Base-by-base conservation (phyloP, 2,113 vertebrate genomes). In the Calidris pugnax region DNA sequence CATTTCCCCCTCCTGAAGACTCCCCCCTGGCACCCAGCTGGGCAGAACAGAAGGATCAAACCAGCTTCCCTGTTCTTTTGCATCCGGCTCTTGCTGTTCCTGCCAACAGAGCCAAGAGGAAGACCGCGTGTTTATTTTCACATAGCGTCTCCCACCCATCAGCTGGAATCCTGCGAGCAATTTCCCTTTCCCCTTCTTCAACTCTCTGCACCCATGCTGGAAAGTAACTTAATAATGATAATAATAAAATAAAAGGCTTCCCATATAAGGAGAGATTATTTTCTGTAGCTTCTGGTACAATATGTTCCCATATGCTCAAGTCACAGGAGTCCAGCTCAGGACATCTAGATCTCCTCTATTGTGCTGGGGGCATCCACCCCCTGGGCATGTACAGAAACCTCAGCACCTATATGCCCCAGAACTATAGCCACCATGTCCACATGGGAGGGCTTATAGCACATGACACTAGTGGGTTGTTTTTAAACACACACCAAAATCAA, bases 11-110 rank as follows among this genome's bases (percentile, higher is more conserved):
- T 55, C 53, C 28, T 6, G 2, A 47, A 85, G 37, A 32, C 19
- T 47, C 16, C 53, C 6, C 45, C n/a, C 47, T 41, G 47, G 33
- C 37, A 95, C 47, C 43, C 83, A 89, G 27, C 2, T 92, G 60
- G 47, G 60, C 24, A 63, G 35, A 92, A 86, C 79, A 89, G 85
- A 95, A 88, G 79, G 86, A 74, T 63, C 82, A 88, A 80, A 71
- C 32, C 50, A 51, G 6, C 35, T 78, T 78, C 60, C 27, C 35
- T 32, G 68, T 84, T 69, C 81, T 88, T 77, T 45, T 63, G 19
- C 27, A 56, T 96, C 79, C 2, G 0, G 43, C 59, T 90, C 55
- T 84, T 55, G 35, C 48, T 93, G 83, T 88, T 93, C 51, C 62
- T 89, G 82, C 57, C 39, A 77, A 18, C 0, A 0, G 47, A 69